phyloP scores from a whole-genome alignment of 2,113 vertebrate genomes.

The Ptilorrhoa leucosticta region DNA sequence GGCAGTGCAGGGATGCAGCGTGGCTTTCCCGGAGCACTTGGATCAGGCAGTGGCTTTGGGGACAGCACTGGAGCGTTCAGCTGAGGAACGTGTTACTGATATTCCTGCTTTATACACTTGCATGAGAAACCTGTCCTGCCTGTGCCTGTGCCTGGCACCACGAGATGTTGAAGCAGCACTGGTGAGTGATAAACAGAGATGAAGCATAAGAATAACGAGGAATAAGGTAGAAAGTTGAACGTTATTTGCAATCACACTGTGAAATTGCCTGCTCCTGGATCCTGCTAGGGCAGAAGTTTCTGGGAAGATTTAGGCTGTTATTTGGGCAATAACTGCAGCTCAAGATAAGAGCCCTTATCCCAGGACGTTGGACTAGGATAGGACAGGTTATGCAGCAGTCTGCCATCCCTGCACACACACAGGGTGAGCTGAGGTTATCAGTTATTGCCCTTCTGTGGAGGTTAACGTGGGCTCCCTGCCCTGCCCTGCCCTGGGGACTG shows the following conservation, averaged over 20 bases:
- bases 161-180: not conserved
- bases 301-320: not conserved
- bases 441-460: not conserved
- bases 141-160: not conserved
- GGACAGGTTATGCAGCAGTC: accelerated
- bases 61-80: not conserved
- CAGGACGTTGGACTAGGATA: not conserved
- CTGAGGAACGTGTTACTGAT: not conserved
- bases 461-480: not conserved
- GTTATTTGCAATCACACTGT: not conserved
- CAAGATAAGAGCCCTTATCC: not conserved
- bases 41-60: not conserved
- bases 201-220: not conserved
- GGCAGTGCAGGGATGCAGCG: not conserved
- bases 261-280: not conserved
- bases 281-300: not conserved
- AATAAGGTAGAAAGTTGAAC: not conserved
- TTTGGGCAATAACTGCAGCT: not conserved
- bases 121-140: not conserved
- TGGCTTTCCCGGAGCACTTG: not conserved
- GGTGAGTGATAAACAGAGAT: not conserved
- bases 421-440: not conserved
- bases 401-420: not conserved
- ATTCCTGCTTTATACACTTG: accelerated
- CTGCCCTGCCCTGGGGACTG: not conserved